Conservation (phyloP, 2,113 vertebrate genomes). For the Theristicus caerulescens region DNA sequence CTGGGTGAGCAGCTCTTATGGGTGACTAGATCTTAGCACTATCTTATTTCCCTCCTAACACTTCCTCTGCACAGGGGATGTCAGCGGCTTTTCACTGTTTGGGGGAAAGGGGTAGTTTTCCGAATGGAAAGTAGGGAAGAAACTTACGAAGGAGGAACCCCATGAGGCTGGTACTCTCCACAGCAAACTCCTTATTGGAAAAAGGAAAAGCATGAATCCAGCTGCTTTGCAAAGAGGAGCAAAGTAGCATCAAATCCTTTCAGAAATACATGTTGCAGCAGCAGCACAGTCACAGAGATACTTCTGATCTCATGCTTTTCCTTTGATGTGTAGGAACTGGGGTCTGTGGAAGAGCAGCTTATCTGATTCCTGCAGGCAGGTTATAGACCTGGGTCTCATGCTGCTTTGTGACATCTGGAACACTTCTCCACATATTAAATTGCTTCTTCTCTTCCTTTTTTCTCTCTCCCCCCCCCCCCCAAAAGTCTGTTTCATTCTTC, state of each 20-base stretch:
- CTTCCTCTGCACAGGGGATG: background rate
- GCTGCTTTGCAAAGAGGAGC: background rate
- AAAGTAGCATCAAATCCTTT: background rate
- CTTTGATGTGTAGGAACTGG: background rate
- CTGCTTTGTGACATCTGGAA: background rate
- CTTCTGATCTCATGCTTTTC: background rate
- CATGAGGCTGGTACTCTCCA: background rate
- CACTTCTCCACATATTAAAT: background rate
- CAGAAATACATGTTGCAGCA: background rate
- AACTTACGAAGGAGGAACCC: background rate
- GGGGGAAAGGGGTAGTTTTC: background rate
- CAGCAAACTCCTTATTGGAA: background rate
- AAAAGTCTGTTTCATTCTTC: background rate
- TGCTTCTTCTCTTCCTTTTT: background rate
- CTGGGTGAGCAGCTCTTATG: background rate
- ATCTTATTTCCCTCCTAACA: background rate
- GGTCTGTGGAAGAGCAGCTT: background rate
- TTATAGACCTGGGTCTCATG: background rate
- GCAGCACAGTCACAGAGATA: background rate
- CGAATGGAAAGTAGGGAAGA: background rate
- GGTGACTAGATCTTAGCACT: background rate
- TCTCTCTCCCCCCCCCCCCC: fast-evolving
- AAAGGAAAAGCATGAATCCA: background rate
- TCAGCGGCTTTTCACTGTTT: background rate
- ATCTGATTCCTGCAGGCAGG: slow-evolving; percentile 13